Base-by-base conservation (phyloP, 1,140 invertebrate genomes). In the Meteorus sp. region DNA sequence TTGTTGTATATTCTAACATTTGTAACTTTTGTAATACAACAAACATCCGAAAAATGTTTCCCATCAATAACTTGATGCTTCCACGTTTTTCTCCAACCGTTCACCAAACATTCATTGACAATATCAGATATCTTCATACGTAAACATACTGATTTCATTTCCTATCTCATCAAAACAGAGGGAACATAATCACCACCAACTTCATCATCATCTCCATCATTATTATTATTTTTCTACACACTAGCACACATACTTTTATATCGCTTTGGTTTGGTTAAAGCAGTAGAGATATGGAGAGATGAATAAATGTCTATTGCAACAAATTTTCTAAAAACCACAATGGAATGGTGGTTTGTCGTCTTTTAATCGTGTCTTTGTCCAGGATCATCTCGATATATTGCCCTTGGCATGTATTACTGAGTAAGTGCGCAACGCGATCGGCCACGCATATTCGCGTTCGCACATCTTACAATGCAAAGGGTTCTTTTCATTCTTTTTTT, bases 381-480 rank as follows among this genome's bases (percentile, higher is more conserved):
- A 48, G 9, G 45, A 48, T 48, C 11, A 48, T 48, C 45, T n/a
- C 5, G 23, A 48, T 29, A 11, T 48, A 1, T 9, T 48, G 23
- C 23, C 45, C 45, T 48, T 13, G 22, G n/a, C 11, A 29, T 27
- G 4, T 25, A 48, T 48, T 23, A 48, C 23, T 48, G 33, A 39
- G 33, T 22, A 53, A 31, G 51, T 53, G 37, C 35, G 33, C 13
- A 53, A 53, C n/a, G 15, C 33, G 51, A 53, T 53, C 37, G 37
- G 37, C 37, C 31, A 41, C 31, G 20, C 37, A 53, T 41, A 51
- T 25, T 48, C 45, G 45, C 45, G 35, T 25, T 48, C 45, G 45
- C 45, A 52, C 37, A 41, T 53, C 51, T 53, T 53, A 41, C 29
- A 29, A 51, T 17, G 48, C 48, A 35, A 51, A 51, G 25, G 22